phyloP scores from a whole-genome alignment of 2,888 invertebrate species.

The Cryptocheilus praepositus region DNA sequence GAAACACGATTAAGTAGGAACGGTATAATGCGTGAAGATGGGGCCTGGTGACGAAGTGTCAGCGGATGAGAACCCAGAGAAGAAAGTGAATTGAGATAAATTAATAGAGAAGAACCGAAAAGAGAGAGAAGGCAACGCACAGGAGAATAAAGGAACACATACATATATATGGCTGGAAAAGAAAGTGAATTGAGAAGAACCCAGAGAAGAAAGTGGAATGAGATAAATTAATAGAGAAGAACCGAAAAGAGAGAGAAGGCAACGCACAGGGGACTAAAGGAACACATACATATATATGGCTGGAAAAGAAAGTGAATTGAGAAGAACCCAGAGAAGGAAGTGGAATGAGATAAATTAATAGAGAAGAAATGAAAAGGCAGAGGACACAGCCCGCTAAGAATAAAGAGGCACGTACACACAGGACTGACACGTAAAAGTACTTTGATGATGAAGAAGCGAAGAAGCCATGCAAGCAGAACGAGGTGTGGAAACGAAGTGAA shows the following conservation, averaged over 20 bases:
- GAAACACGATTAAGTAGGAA: conserved; percentile 14
- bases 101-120: neutral
- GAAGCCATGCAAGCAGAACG: neutral
- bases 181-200: no score
- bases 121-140: conserved; percentile 9
- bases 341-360: no score
- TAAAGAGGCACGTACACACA: no score
- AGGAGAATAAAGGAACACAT: conserved; percentile 23
- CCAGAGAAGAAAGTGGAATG: no score
- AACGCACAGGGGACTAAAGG: no score
- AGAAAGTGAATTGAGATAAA: neutral
- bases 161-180: conserved; percentile 21
- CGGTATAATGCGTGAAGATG: conserved; percentile 25
- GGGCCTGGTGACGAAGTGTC: conserved; percentile 26
- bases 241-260: neutral
- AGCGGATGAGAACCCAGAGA: neutral
- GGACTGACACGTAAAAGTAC: no score
- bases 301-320: no score
- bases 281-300: no score
- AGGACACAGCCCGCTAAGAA: no score
- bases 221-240: neutral
- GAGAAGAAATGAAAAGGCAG: neutral
- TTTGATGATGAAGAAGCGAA: neutral
- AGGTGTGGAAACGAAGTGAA: neutral
- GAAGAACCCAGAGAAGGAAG: no score